These are phyloP conservation scores for Caenorhabditis sp. DNA, from an alignment of 2,888 invertebrate genomes.

Conservation along the genomic window DNA sequence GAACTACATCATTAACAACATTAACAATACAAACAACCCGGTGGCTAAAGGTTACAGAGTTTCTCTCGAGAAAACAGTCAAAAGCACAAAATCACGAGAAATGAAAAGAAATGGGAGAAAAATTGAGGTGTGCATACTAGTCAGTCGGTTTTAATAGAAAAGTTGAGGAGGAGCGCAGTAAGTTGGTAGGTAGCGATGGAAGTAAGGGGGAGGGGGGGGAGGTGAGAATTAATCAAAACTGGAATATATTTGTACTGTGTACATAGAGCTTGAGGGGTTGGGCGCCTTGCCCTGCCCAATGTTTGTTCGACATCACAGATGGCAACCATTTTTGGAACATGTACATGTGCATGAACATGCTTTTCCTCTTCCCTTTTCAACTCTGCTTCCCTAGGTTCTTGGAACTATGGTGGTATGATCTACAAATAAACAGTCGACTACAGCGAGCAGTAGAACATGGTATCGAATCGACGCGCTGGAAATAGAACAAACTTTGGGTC, in stretches of 20 bases:
- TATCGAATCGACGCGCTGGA: constrained; percentile 17
- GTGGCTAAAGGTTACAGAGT: no score
- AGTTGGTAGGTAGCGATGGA: constrained; percentile 33
- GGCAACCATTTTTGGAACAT: constrained; percentile 61
- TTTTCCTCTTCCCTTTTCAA: not conserved
- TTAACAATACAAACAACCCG: no score
- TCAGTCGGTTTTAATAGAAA: constrained; percentile 43
- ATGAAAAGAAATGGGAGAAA: not conserved
- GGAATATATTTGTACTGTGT: constrained; percentile 65
- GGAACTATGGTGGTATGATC: constrained; percentile 38
- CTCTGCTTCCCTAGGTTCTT: not conserved
- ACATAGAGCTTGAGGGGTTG: constrained; percentile 60
- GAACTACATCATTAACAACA: constrained; percentile 38
- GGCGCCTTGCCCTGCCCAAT: constrained; percentile 17
- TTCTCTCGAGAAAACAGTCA: no score
- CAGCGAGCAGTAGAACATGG: constrained; percentile 51
- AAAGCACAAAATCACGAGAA: constrained; percentile 5
- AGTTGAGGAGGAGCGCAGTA: constrained; percentile 17
- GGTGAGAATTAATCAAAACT: constrained; percentile 69
- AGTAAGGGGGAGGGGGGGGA: constrained; percentile 39
- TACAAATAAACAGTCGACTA: constrained; percentile 58
- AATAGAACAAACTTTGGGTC: constrained; percentile 45
- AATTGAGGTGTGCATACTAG: not conserved
- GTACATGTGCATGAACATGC: not conserved
- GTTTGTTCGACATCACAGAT: constrained; percentile 53